A percentile compares a stretch with the other conserved stretches of the same genome.
These are phyloP conservation scores for Lutjanus campechanus DNA, from an alignment of 2,797 vertebrate genomes.

Conservation along the genomic window DNA sequence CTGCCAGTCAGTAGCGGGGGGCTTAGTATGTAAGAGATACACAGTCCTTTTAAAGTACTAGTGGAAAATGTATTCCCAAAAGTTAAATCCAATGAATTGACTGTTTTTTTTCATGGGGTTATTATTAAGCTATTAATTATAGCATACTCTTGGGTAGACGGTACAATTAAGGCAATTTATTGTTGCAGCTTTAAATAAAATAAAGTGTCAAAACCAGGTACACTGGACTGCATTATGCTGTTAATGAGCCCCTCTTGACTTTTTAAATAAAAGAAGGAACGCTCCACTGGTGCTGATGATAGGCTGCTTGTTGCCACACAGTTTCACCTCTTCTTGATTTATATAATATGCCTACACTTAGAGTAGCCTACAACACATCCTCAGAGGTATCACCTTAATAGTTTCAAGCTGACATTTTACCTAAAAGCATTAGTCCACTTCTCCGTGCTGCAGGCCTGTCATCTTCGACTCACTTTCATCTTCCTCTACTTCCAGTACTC, in stretches of 20 bases:
- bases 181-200: conserved; percentile 24
- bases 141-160: conserved; percentile 1
- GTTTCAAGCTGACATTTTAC: not conserved
- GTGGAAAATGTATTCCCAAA: conserved; percentile 15
- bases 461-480: not conserved
- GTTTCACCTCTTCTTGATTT: not conserved
- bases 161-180: conserved; percentile 41
- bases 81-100: conserved; percentile 12
- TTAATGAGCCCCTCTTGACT: conserved; percentile 32
- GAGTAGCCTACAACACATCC: not conserved
- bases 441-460: not conserved
- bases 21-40: conserved; percentile 13
- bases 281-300: conserved; percentile 5
- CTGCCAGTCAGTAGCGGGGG: conserved; percentile 10
- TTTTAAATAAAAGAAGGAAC: conserved; percentile 2
- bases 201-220: conserved; percentile 7
- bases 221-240: not conserved
- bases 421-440: not conserved
- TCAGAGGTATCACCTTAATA: not conserved
- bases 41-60: not conserved
- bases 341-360: not conserved
- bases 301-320: not conserved
- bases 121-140: conserved; percentile 44
- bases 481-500: not conserved
- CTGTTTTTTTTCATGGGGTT: not conserved